Percentiles rank a stretch among this genome's conserved stretches.
phyloP scores from a whole-genome alignment of 1,140 invertebrate genomes.

The Bombus pascuorum region DNA sequence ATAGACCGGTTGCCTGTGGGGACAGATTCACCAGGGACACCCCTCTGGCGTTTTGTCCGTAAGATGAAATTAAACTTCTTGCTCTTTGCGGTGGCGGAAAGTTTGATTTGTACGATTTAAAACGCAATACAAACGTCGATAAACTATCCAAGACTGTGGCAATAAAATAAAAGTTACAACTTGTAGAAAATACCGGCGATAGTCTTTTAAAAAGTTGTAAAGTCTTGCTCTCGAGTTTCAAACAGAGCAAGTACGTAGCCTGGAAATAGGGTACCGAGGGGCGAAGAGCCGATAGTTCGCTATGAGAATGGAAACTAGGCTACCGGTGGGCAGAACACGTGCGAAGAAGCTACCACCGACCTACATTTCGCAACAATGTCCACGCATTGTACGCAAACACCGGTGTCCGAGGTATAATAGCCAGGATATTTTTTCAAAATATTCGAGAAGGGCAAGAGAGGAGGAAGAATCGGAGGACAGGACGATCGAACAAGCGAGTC shows the following conservation, averaged over 20 bases:
- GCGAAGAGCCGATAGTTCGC: neutral
- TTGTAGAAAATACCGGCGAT: neutral
- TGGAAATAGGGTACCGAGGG: neutral
- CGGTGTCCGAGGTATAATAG: neutral
- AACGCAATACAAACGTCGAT: neutral
- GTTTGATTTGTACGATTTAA: neutral
- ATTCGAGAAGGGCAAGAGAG: neutral
- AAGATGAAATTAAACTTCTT: slow-evolving; percentile 47
- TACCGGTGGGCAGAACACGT: neutral
- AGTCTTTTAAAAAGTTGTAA: neutral
- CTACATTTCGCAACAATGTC: slow-evolving; percentile 41
- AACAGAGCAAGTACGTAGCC: neutral
- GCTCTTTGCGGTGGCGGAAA: slow-evolving; percentile 16
- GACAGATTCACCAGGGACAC: slow-evolving; percentile 43
- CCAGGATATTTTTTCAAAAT: slow-evolving; percentile 48
- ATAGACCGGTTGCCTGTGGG: slow-evolving; percentile 67
- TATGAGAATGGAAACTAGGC: slow-evolving; percentile 17
- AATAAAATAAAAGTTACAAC: neutral
- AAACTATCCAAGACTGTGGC: neutral
- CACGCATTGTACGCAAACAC: neutral
- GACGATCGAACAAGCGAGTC: slow-evolving; percentile 35
- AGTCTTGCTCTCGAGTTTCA: neutral
- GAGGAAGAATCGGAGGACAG: neutral
- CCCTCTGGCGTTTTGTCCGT: slow-evolving; percentile 15
- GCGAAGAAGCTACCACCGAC: slow-evolving; percentile 35